phyloP scores from a whole-genome alignment of 2,113 vertebrate genomes.

The Urocynchramus pylzowi region DNA sequence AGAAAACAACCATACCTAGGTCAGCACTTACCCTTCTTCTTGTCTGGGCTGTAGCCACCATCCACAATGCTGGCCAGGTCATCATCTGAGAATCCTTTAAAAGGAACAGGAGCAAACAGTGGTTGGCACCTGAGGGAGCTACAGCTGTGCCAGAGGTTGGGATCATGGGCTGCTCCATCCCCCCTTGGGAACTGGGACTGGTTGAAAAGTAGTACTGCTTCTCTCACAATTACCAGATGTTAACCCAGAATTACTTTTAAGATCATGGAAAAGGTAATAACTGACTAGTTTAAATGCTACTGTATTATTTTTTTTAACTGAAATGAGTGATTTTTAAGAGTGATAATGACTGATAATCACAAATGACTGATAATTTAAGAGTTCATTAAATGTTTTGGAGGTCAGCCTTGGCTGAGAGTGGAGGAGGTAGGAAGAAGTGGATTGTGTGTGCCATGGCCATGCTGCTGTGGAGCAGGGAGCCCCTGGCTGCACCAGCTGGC shows the following conservation, averaged over 20 bases:
- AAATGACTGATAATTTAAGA: neutral
- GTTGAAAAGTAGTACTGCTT: neutral
- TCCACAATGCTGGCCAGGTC: slow-evolving; percentile 74
- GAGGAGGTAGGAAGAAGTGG: neutral
- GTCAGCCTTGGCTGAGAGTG: neutral
- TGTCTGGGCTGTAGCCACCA: slow-evolving; percentile 81
- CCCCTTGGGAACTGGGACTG: neutral
- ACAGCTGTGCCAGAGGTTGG: neutral
- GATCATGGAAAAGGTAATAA: neutral
- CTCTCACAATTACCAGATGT: neutral
- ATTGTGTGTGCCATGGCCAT: accelerated
- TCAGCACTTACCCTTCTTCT: slow-evolving; percentile 74
- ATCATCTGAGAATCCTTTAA: slow-evolving; percentile 72
- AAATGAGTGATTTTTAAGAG: neutral
- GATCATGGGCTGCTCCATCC: neutral
- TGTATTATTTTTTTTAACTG: neutral
- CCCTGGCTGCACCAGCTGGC: neutral
- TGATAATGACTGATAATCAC: neutral
- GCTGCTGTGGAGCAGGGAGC: neutral
- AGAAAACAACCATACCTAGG: accelerated
- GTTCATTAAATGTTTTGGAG: neutral
- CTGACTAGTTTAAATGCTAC: neutral
- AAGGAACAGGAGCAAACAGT: neutral
- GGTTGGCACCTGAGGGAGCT: neutral
- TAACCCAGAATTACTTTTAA: neutral